These are phyloP conservation scores for Heterotilapia buettikoferi DNA, from an alignment of 2,113 vertebrate species.

Conservation along the genomic window DNA sequence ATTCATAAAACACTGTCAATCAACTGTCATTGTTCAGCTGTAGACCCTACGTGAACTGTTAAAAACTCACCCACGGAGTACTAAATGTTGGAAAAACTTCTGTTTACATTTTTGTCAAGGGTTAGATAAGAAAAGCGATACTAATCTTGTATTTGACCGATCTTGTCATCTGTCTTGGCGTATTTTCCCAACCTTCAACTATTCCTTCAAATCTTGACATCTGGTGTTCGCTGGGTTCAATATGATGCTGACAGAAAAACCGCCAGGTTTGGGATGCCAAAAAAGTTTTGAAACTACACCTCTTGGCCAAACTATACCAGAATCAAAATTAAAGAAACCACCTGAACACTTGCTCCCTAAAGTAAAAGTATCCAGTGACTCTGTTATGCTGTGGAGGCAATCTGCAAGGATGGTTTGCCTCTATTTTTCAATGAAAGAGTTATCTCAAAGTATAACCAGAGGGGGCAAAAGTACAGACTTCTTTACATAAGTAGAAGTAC, in stretches of 20 bases:
- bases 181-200: neutral
- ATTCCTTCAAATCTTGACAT: neutral
- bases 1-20: neutral
- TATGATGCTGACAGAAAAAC: neutral
- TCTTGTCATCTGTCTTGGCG: neutral
- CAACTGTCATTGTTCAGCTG: neutral
- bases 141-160: neutral
- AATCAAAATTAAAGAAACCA: neutral
- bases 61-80: neutral
- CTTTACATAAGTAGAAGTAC: neutral
- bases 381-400: neutral
- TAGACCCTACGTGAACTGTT: neutral
- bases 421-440: neutral
- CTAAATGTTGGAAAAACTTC: neutral
- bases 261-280: fast-evolving
- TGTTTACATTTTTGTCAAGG: neutral
- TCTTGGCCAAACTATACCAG: neutral
- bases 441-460: fast-evolving
- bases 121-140: neutral
- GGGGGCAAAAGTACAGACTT: neutral
- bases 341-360: neutral
- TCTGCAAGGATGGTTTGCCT: neutral
- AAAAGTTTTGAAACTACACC: neutral
- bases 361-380: neutral
- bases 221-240: neutral